phyloP scores from a whole-genome alignment of 1,140 invertebrate genomes.

The Lanistes nyassanus region DNA sequence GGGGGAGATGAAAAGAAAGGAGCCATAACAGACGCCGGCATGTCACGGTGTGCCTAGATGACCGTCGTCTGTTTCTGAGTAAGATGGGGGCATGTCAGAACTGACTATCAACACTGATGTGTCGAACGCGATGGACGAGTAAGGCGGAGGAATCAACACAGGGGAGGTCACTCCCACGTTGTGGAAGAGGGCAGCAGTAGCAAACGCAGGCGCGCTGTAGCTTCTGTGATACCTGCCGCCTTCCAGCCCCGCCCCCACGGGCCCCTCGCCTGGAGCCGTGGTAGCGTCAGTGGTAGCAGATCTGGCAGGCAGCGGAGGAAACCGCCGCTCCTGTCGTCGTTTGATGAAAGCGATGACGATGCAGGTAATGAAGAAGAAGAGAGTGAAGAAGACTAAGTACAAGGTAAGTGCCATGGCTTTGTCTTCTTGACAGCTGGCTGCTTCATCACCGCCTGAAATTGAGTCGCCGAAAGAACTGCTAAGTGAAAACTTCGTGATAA shows the following conservation, averaged over 20 bases:
- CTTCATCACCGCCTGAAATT: too few relatives aligned
- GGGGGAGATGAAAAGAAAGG: neutral
- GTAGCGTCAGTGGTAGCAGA: neutral
- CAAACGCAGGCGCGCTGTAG: neutral
- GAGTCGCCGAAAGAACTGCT: too few relatives aligned
- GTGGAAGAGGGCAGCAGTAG: neutral
- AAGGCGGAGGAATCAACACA: neutral
- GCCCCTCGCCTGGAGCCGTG: neutral
- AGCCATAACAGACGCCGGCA: neutral
- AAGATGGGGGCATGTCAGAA: neutral
- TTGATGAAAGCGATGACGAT: slow-evolving; percentile 1
- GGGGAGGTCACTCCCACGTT: neutral
- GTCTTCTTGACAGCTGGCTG: too few relatives aligned
- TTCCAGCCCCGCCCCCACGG: neutral
- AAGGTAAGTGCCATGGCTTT: neutral
- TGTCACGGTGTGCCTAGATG: too few relatives aligned
- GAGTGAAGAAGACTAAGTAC: neutral
- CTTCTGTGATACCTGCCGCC: too few relatives aligned
- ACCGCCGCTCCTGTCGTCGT: too few relatives aligned
- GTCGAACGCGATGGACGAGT: neutral
- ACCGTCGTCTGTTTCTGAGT: neutral
- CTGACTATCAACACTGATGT: neutral
- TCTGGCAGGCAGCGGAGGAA: neutral
- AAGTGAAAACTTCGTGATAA: too few relatives aligned
- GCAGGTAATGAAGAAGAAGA: neutral